These are phyloP conservation scores for Sebastes fasciatus DNA, from an alignment of 2,113 vertebrate genomes.

Conservation along the genomic window DNA sequence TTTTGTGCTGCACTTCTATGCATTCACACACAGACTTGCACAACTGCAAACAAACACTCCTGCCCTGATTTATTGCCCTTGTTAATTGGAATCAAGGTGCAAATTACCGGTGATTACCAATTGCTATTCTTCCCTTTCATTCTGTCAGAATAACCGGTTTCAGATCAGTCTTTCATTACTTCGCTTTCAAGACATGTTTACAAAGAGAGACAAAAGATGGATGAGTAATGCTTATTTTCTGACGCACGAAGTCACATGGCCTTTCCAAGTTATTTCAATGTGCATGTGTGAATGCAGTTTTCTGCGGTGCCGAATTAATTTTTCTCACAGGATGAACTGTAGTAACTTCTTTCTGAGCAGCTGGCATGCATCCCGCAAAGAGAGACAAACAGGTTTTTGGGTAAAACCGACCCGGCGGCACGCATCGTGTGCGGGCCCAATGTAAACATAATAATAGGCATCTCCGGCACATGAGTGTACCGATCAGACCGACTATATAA, in stretches of 20 bases:
- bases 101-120: constrained; percentile 1
- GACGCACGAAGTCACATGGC: constrained; percentile 41
- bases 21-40: background rate
- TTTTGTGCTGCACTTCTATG: background rate
- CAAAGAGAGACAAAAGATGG: constrained; percentile 55
- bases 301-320: background rate
- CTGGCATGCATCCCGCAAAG: background rate
- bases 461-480: no score
- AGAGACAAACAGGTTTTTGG: background rate
- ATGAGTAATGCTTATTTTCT: constrained; percentile 55
- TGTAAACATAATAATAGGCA: no score
- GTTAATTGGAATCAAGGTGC: background rate
- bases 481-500: no score
- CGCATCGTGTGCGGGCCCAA: no score
- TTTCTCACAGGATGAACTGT: background rate
- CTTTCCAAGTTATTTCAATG: background rate
- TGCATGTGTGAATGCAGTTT: background rate
- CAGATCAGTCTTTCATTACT: constrained; percentile 2
- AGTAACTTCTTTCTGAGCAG: background rate
- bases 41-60: background rate
- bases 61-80: background rate
- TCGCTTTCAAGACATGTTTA: constrained; percentile 42
- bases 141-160: constrained; percentile 13
- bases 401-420: no score
- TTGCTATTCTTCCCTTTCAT: background rate